Percentiles rank a stretch among this genome's conserved stretches.
phyloP scores from a whole-genome alignment of 2,797 vertebrate species.

The Cheirogaleus major region DNA sequence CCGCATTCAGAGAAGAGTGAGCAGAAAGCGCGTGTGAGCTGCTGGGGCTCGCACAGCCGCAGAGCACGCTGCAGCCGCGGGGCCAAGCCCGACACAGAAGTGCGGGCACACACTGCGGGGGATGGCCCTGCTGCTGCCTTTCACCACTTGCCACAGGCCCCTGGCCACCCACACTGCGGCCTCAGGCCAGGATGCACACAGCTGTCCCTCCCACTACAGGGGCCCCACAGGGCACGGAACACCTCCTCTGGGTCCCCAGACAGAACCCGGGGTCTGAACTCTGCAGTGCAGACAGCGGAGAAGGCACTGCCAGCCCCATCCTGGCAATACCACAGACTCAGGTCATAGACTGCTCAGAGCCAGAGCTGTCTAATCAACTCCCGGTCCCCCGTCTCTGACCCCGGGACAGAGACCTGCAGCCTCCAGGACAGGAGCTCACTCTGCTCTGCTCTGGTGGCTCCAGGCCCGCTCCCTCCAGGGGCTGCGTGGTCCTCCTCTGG shows the following conservation, averaged over 20 bases:
- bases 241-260: neutral
- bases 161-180: neutral
- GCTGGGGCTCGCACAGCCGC: neutral
- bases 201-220: neutral
- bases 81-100: neutral
- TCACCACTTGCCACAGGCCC: neutral
- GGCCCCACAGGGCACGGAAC: neutral
- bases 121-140: neutral
- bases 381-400: neutral
- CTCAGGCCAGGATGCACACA: neutral
- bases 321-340: neutral
- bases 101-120: fast-evolving
- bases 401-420: neutral
- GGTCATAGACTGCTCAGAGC: neutral
- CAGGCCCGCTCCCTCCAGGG: too few relatives aligned
- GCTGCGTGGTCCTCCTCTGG: neutral
- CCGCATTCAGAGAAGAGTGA: neutral
- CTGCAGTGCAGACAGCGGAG: neutral
- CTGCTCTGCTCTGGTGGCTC: neutral
- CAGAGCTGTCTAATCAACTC: neutral
- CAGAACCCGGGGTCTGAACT: neutral
- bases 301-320: neutral
- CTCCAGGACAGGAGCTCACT: neutral
- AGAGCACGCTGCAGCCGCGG: neutral
- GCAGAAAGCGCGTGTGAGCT: neutral